Evolutionary conservation across 2,888 invertebrate genomes (phyloP).

Genomic region (Eupeodes latifasciatus): DNA sequence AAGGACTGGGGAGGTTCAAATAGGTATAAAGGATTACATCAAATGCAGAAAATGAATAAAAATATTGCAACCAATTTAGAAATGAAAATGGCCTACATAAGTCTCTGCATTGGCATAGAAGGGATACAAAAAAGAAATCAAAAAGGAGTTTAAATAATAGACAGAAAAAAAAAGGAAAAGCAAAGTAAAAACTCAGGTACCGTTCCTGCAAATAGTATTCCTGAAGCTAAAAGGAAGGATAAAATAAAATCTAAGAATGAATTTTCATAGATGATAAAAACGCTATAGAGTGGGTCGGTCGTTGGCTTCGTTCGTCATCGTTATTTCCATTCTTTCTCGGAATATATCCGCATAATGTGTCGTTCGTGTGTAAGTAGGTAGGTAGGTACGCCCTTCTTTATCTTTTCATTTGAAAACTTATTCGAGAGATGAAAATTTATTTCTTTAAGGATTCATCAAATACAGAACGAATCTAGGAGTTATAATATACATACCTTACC

Average conservation of each 20-base stretch:
- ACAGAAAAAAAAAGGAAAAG: not conserved
- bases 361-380: conserved; percentile 3
- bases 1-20: not conserved
- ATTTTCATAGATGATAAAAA: not conserved
- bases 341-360: conserved; percentile 17
- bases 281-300: conserved; percentile 41
- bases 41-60: conserved; percentile 41
- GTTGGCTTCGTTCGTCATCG: conserved; percentile 23
- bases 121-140: not conserved
- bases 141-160: conserved; percentile 3
- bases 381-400: conserved; percentile 6
- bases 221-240: not conserved
- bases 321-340: conserved; percentile 14
- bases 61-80: conserved; percentile 69
- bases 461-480: conserved; percentile 28
- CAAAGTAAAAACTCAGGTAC: conserved; percentile 3
- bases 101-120: conserved; percentile 53
- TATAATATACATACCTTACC: conserved; percentile 1
- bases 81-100: conserved; percentile 74
- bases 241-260: conserved; percentile 31
- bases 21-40: not conserved
- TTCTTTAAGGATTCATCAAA: conserved; percentile 46
- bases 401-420: conserved; percentile 37
- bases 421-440: conserved; percentile 35
- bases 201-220: not conserved